Evolutionary conservation across 2,113 vertebrate genomes (phyloP).

Genomic region (Labeo rohita): DNA sequence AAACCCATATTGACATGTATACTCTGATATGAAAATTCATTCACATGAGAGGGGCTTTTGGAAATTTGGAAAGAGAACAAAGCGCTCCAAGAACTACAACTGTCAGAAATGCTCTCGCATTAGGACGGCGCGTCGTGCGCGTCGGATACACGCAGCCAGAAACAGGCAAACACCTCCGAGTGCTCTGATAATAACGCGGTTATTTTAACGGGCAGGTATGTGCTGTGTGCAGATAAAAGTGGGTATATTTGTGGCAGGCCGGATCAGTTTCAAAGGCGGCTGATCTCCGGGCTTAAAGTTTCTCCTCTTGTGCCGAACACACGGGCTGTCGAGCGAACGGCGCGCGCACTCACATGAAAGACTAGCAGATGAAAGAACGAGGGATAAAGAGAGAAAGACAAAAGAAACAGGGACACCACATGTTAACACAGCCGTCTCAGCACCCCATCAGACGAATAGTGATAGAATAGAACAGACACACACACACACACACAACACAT

Average conservation of each 20-base stretch:
- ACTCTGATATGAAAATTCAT: constrained; percentile 26
- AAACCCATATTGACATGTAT: neutral
- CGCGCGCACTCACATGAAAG: constrained; percentile 49
- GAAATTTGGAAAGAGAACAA: constrained; percentile 28
- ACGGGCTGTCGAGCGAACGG: constrained; percentile 45
- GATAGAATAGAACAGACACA: constrained; percentile 42
- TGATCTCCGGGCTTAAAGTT: constrained; percentile 58
- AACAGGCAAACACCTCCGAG: constrained; percentile 47
- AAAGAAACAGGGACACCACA: constrained; percentile 47
- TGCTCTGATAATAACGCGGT: constrained; percentile 60
- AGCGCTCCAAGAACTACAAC: constrained; percentile 17
- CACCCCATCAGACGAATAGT: constrained; percentile 47
- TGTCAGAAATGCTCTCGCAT: constrained; percentile 29
- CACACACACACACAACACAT: constrained; percentile 43
- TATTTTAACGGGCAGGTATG: constrained; percentile 62
- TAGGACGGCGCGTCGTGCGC: constrained; percentile 25
- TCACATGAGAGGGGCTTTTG: neutral
- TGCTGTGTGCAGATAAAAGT: constrained; percentile 59
- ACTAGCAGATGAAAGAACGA: constrained; percentile 54
- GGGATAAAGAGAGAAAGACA: constrained; percentile 51
- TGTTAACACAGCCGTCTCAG: constrained; percentile 50
- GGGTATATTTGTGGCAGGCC: constrained; percentile 57
- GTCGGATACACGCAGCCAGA: constrained; percentile 6
- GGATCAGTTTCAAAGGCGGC: constrained; percentile 61
- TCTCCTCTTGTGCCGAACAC: constrained; percentile 46